Base-by-base conservation (phyloP, 2,113 vertebrate species). In the Marcusenius ussheri region DNA sequence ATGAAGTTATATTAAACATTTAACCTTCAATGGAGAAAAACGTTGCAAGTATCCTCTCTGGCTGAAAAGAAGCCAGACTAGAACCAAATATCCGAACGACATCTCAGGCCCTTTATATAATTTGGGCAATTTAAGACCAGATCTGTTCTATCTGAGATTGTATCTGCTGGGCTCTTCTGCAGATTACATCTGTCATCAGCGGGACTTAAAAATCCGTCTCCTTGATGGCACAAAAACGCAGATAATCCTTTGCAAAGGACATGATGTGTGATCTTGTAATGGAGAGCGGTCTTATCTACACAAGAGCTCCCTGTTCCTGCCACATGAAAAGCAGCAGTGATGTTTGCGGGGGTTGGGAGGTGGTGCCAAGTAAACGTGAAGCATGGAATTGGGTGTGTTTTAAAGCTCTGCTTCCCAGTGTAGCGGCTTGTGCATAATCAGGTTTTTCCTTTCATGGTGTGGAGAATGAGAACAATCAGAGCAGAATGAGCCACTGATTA, bases 261-360 rank as follows among this genome's bases (percentile, higher is more conserved):
- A 11, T 58, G 21, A 35, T 17, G 17, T 24, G 27, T 15, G 89
- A 86, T 47, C 24, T 19, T 10, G 42, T 87, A 50, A 15, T 51
- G 58, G 42, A 74, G 27, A 58, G 35, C 7, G 0, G 56, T 46
- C 89, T 90, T 90, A 90, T 90, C 89, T 70, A 45, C 27, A 24
- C 1, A 3, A 7, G 31, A 27, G 74, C 45, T 56, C 74, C 5
- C 45, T 39, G 21, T 58, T 66, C 39, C n/a, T 27, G 15, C 27
- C 10, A 24, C 46, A 66, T 70, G 83, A 19, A 51, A 86, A 87
- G 84, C 83, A 87, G 51, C 83, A 49, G 80, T 35, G 56, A 66
- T 50, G 50, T 83, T 77, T 45, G 24, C 8, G 24, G 15, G 46
- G 31, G 21, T 24, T 10, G 42, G 9, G n/a, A 35, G 46, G 19